Conservation (phyloP, 1,140 invertebrate genomes). For the Trichomalopsis sarcophagae region DNA sequence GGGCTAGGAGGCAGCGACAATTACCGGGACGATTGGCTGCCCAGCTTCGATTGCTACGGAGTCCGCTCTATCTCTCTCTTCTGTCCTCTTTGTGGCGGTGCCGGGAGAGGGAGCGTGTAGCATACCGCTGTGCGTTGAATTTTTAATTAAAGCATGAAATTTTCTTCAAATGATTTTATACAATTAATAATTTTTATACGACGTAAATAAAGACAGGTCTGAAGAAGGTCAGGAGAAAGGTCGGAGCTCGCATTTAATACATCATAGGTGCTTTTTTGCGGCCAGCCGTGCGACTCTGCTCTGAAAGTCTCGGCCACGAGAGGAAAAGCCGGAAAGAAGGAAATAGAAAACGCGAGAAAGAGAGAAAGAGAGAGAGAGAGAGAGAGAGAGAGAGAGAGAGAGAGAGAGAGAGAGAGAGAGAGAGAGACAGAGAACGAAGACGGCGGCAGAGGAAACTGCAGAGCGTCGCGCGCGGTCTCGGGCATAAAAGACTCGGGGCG, state of each 20-base stretch:
- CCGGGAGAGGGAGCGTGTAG: not conserved
- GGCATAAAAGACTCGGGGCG: conserved; percentile 20
- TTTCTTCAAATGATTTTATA: too few relatives aligned
- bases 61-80: not conserved
- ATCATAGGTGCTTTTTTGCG: not conserved
- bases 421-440: not conserved
- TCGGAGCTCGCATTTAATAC: not conserved
- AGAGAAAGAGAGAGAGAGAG: conserved; percentile 13
- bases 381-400: not conserved
- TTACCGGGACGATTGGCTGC: conserved; percentile 31
- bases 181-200: too few relatives aligned
- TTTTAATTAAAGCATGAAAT: too few relatives aligned
- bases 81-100: not conserved
- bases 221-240: too few relatives aligned
- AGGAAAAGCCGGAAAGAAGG: not conserved
- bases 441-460: not conserved
- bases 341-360: not conserved
- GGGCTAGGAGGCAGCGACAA: not conserved
- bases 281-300: not conserved
- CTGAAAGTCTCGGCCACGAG: not conserved
- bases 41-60: not conserved
- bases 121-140: too few relatives aligned
- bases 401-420: not conserved
- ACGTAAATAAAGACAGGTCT: not conserved
- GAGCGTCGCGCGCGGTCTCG: too few relatives aligned